These are phyloP conservation scores for Schizaphis graminum DNA, from an alignment of 2,888 invertebrate species.

Conservation along the genomic window DNA sequence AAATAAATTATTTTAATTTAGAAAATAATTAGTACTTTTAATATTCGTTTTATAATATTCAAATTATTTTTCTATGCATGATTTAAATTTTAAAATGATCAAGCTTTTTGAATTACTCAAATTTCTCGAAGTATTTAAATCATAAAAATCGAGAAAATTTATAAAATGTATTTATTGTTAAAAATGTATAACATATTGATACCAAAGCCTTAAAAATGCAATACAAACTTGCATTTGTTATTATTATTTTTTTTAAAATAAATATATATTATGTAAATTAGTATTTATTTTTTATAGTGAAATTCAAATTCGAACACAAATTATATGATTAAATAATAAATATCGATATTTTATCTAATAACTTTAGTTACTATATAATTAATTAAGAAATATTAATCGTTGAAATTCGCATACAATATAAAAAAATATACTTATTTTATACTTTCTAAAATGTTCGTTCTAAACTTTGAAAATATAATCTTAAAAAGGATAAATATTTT, in stretches of 20 bases:
- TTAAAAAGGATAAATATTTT: neutral
- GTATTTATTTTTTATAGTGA: neutral
- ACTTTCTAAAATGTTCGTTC: neutral
- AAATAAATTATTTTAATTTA: neutral
- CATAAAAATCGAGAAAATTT: neutral
- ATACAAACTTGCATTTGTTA: neutral
- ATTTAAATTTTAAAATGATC: too few species aligned
- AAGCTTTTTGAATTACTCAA: too few species aligned
- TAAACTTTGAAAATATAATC: neutral
- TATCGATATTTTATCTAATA: neutral
- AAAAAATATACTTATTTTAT: too few species aligned
- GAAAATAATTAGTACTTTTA: neutral
- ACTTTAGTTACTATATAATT: neutral
- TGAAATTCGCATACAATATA: neutral
- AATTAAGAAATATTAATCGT: neutral
- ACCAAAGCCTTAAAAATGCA: neutral
- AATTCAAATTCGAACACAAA: neutral
- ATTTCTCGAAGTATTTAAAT: too few species aligned
- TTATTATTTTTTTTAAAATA: neutral
- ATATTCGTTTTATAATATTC: too few species aligned
- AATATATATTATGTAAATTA: neutral
- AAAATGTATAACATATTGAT: neutral
- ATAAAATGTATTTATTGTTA: neutral
- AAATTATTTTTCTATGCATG: too few species aligned
- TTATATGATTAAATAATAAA: neutral